phyloP scores from a whole-genome alignment of 2,888 invertebrate genomes.

The Sarcophaga rosellei region DNA sequence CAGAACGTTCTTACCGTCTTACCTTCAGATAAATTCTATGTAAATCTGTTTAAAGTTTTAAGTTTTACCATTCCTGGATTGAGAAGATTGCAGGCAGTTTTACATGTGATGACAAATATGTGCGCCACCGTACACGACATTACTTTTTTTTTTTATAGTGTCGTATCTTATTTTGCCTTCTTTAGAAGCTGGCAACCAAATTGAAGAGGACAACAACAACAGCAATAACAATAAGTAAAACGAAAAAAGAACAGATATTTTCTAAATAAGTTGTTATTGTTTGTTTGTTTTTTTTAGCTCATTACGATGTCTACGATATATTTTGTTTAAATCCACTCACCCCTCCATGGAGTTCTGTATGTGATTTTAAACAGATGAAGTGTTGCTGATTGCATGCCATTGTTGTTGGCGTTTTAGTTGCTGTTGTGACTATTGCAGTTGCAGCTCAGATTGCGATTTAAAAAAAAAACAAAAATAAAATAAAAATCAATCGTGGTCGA shows the following conservation, averaged over 20 bases:
- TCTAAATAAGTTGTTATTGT: conserved; percentile 69
- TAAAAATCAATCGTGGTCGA: conserved; percentile 58
- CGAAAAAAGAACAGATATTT: conserved; percentile 58
- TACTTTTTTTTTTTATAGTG: conserved; percentile 64
- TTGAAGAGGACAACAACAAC: background rate
- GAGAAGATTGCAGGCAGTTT: conserved; percentile 40
- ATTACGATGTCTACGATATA: conserved; percentile 51
- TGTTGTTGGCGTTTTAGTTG: conserved; percentile 62
- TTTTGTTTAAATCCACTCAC: background rate
- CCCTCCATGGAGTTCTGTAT: conserved; percentile 1
- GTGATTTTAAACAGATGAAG: conserved; percentile 73
- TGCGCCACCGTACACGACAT: conserved; percentile 68
- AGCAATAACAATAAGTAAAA: conserved; percentile 5
- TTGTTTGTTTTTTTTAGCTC: conserved; percentile 62
- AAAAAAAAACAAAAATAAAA: background rate
- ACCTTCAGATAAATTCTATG: too few relatives aligned
- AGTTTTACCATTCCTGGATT: conserved; percentile 27
- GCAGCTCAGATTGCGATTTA: conserved; percentile 24
- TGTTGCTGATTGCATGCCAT: conserved; percentile 79
- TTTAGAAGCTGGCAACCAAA: conserved; percentile 56
- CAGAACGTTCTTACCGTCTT: too few relatives aligned
- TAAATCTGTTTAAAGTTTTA: background rate
- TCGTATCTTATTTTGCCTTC: conserved; percentile 57
- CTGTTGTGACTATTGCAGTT: conserved; percentile 30
- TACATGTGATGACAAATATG: conserved; percentile 69